Percentiles rank a stretch among this genome's conserved stretches.
phyloP scores from a whole-genome alignment of 2,888 invertebrate species.

The Megaustenia siamemsis region DNA sequence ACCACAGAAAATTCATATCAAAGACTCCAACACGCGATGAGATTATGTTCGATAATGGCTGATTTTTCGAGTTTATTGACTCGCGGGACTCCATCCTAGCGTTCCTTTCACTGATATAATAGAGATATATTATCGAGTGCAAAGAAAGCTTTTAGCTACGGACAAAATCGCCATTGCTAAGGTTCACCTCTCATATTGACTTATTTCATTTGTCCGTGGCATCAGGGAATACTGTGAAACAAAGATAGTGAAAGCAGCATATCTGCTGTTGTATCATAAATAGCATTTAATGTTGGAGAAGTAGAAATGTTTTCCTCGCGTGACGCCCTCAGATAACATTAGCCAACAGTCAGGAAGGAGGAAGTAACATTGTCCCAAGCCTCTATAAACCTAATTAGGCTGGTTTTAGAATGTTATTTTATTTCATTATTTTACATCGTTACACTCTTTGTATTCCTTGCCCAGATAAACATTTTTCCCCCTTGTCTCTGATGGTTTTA shows the following conservation, averaged over 20 bases:
- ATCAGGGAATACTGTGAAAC: slow-evolving; percentile 30
- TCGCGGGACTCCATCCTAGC: background rate
- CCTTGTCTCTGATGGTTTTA: slow-evolving; percentile 23
- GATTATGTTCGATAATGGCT: slow-evolving; percentile 46
- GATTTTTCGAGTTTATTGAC: slow-evolving; percentile 47
- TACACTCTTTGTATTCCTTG: slow-evolving; percentile 35
- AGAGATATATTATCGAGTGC: slow-evolving; percentile 50
- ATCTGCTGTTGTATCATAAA: slow-evolving; percentile 43
- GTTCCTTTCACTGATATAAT: slow-evolving; percentile 33
- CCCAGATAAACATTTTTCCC: slow-evolving; percentile 23
- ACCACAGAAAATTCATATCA: slow-evolving; percentile 25
- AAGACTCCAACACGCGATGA: slow-evolving; percentile 40
- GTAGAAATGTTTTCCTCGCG: slow-evolving; percentile 41
- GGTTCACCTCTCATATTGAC: slow-evolving; percentile 47
- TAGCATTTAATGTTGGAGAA: slow-evolving; percentile 38
- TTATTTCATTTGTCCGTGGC: slow-evolving; percentile 47
- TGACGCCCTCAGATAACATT: slow-evolving; percentile 44
- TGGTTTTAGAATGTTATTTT: slow-evolving; percentile 47
- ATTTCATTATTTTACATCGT: slow-evolving; percentile 45
- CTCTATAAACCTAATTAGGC: slow-evolving; percentile 50
- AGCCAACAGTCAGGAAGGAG: slow-evolving; percentile 30
- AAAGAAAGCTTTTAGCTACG: slow-evolving; percentile 46
- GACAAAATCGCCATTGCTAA: slow-evolving; percentile 39
- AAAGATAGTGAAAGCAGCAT: slow-evolving; percentile 42
- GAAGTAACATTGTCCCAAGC: slow-evolving; percentile 49